These are phyloP conservation scores for Mythimna vitellina DNA, from an alignment of 2,888 invertebrate species.

Conservation along the genomic window DNA sequence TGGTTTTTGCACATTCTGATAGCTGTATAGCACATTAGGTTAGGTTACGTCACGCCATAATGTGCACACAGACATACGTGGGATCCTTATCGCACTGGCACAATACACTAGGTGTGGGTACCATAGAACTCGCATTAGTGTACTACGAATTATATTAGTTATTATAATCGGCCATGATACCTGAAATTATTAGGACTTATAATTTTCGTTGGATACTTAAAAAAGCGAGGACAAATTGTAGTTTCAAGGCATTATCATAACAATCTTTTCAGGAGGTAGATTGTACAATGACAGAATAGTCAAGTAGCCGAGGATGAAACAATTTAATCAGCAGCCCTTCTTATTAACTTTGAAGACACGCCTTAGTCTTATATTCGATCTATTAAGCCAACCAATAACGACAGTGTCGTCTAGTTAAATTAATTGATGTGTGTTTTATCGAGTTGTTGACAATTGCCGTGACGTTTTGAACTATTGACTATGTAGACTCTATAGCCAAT, in stretches of 20 bases:
- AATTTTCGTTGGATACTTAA: neutral
- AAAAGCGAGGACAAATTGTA: neutral
- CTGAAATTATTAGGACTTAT: constrained; percentile 4
- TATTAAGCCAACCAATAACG: constrained; percentile 26
- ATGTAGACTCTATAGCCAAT: no score
- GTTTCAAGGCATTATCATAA: neutral
- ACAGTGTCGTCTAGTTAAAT: constrained; percentile 6
- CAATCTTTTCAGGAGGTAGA: neutral
- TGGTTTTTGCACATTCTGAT: constrained; percentile 59
- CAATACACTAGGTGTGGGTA: neutral
- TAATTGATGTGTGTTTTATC: constrained; percentile 26
- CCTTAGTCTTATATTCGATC: constrained; percentile 3
- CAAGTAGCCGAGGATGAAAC: neutral
- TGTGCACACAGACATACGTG: constrained; percentile 20
- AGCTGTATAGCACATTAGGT: constrained; percentile 34
- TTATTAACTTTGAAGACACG: neutral
- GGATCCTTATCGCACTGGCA: constrained; percentile 26
- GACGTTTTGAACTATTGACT: neutral
- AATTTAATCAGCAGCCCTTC: neutral
- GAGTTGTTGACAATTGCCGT: constrained; percentile 25
- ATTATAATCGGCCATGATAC: constrained; percentile 3
- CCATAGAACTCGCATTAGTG: constrained; percentile 18
- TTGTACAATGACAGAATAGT: neutral
- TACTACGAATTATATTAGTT: neutral
- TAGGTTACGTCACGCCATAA: constrained; percentile 41